Base-by-base conservation (phyloP, 1,140 invertebrate genomes). In the Holotrichia oblita region DNA sequence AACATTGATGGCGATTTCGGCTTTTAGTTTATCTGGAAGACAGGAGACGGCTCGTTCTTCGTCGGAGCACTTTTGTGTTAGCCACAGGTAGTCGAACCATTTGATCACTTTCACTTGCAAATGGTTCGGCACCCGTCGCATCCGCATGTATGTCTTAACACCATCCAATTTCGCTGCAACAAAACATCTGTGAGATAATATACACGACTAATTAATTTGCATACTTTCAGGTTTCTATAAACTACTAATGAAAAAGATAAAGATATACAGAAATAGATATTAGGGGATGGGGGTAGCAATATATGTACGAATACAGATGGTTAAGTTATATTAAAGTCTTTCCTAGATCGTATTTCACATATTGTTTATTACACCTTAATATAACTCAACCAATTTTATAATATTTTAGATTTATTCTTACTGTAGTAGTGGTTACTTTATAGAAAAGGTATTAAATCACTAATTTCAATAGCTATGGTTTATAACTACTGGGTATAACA, bases 61-160 rank as follows among this genome's bases (percentile, higher is more conserved):
- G 87, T 99, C 97, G 0, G 97, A 98, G 86, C 97, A 98, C 88
- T 99, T 99, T 90, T 99, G 97, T 79, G 97, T 98, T 80, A 99
- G 92, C 98, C 98, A 99, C 80, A 99, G 91, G 87, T 99, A 99
- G 89, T 99, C 98, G 87, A 99, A 99, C 98, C 98, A 99, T 87
- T 98, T 97, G 87, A 99, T 99, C 73, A 99, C 98, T 88, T 99
- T 98, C 82, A 98, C 96, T 89, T 99, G 97, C 59, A 99, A 91
- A 88, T 97, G 95, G 82, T 94, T 94, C 10, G 98, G 97, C 69
- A 99, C 97, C 82, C 97, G 90, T 73, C 97, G 90, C 94, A 99
- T 96, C 76, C 96, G 89, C 98, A 99, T 99, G 87, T 99, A 99
- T 1, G 98, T 99, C 90, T 99, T 99, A 41, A 99, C 97, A 10